Conservation (phyloP, 2,113 vertebrate species). For the Myrmecobius fasciatus region DNA sequence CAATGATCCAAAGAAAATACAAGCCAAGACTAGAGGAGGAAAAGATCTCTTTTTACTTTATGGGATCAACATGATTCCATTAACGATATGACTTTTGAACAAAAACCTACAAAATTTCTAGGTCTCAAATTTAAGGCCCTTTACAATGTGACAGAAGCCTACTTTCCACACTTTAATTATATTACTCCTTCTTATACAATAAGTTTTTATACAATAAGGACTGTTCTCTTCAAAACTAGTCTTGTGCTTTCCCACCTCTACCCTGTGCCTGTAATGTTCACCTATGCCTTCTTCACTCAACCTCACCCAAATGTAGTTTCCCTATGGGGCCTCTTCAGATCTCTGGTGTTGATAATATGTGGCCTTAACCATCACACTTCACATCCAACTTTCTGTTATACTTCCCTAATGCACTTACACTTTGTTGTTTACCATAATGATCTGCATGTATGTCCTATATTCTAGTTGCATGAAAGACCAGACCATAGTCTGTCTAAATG, state of each 20-base stretch:
- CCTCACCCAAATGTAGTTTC: neutral
- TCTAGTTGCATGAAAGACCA: neutral
- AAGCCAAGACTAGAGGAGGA: neutral
- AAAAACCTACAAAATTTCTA: neutral
- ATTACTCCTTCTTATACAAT: neutral
- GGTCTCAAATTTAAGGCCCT: neutral
- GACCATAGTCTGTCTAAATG: neutral
- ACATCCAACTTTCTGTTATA: neutral
- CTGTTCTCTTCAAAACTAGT: neutral
- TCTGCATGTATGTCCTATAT: neutral
- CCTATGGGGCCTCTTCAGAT: neutral
- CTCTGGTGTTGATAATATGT: neutral
- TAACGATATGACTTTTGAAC: neutral
- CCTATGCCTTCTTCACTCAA: neutral
- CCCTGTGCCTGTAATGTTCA: neutral
- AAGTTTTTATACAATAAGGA: too few species aligned
- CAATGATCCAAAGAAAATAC: neutral
- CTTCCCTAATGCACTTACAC: neutral
- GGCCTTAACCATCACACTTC: neutral
- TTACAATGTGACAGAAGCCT: neutral
- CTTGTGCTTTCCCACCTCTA: neutral
- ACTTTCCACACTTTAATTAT: neutral
- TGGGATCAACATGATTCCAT: neutral
- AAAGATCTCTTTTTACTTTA: neutral
- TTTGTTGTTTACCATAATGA: neutral